Conservation (phyloP, 2,797 vertebrate genomes). For the Iguana delicatissima region DNA sequence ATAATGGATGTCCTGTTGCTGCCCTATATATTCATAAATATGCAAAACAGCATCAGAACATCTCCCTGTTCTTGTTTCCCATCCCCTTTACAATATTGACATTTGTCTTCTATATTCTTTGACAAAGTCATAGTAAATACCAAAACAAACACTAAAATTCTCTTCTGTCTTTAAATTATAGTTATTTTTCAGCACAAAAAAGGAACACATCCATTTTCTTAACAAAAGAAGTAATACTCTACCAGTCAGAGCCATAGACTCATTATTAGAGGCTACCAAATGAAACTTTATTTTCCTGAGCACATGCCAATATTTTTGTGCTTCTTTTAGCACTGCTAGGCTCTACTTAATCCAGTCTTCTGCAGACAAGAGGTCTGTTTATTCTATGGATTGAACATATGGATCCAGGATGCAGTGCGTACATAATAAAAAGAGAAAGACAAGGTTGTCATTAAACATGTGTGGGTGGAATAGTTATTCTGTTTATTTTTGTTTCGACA, state of each 20-base stretch:
- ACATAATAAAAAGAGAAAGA: neutral
- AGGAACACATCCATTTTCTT: neutral
- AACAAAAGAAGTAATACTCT: constrained; percentile 32
- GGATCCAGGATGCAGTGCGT: constrained; percentile 31
- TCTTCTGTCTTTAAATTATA: constrained; percentile 13
- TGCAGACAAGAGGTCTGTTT: neutral
- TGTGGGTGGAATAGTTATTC: constrained; percentile 24
- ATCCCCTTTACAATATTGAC: constrained; percentile 10
- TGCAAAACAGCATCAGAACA: constrained; percentile 15
- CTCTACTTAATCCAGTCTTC: constrained; percentile 19
- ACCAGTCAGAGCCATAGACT: neutral
- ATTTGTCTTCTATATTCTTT: neutral
- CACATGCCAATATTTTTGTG: neutral
- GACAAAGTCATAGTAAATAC: constrained; percentile 18
- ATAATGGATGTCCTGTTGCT: neutral
- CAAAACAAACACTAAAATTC: neutral
- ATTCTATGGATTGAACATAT: constrained; percentile 38
- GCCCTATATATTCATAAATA: neutral
- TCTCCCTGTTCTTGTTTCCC: neutral
- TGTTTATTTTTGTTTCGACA: constrained; percentile 41
- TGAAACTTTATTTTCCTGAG: constrained; percentile 4
- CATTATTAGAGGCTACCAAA: constrained; percentile 8
- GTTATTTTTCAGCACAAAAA: constrained; percentile 23
- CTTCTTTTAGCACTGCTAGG: accelerated
- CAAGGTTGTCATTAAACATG: neutral